Percentiles rank a stretch among this genome's conserved stretches.
phyloP scores from a whole-genome alignment of 2,113 vertebrate genomes.

The Turnix velox region DNA sequence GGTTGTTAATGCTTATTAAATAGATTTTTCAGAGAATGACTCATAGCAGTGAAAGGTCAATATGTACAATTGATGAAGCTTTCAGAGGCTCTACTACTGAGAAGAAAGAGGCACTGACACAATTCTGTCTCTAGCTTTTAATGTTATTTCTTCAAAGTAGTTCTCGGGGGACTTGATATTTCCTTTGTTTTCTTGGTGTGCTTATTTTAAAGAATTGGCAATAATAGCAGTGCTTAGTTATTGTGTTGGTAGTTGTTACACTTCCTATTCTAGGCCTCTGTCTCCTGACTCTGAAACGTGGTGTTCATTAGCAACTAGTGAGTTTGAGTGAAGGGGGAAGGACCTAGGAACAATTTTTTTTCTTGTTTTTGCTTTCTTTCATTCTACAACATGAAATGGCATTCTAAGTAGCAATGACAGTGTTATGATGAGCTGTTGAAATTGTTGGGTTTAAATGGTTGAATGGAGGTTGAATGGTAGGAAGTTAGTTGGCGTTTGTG shows the following conservation, averaged over 20 bases:
- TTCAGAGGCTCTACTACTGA: not conserved
- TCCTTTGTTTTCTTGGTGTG: not conserved
- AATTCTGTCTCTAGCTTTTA: not conserved
- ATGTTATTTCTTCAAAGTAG: not conserved
- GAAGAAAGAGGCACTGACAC: not conserved
- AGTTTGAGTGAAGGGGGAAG: not conserved
- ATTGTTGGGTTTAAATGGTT: not conserved
- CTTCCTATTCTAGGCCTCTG: not conserved
- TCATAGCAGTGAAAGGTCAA: not conserved
- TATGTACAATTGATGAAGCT: not conserved
- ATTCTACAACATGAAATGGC: not conserved
- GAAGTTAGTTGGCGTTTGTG: not conserved
- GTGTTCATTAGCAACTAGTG: not conserved
- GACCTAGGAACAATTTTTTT: not conserved
- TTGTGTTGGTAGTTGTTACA: not conserved
- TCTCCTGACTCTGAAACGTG: not conserved
- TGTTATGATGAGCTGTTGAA: not conserved
- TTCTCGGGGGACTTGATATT: not conserved
- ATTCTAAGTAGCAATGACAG: not conserved
- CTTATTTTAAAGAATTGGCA: not conserved
- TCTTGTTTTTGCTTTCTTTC: not conserved
- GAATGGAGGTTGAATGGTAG: not conserved
- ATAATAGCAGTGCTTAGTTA: not conserved
- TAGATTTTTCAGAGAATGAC: not conserved
- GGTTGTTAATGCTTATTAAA: not conserved